Evolutionary conservation across 92 coral and sea anemone genomes (phyloP).

Genomic region (Epizoanthus illoricatus): DNA sequence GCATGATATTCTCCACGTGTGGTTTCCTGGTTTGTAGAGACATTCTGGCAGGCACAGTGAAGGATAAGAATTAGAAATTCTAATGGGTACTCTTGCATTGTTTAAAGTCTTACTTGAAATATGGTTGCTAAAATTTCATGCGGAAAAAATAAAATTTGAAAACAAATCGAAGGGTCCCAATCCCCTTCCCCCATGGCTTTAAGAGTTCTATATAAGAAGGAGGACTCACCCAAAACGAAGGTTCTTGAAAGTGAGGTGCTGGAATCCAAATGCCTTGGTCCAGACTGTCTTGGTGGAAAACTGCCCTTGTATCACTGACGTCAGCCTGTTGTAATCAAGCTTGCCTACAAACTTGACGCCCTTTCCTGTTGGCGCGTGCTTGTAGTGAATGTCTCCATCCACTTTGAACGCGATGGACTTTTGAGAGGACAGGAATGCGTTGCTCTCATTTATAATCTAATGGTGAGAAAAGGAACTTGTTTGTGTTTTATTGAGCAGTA

Average conservation of each 20-base stretch:
- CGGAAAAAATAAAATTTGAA: no score
- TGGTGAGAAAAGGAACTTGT: not conserved
- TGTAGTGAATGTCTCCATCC: constrained; percentile 56
- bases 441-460: constrained; percentile 67
- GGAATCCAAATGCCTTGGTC: constrained; percentile 80
- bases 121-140: no score
- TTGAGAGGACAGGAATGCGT: constrained; percentile 45
- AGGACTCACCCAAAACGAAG: constrained; percentile 64
- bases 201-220: no score
- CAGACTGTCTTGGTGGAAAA: constrained; percentile 69
- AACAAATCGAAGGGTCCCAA: no score
- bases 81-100: no score
- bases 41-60: not conserved
- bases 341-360: constrained; percentile 64
- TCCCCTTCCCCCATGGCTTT: no score
- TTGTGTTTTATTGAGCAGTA: no score
- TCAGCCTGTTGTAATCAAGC: constrained; percentile 54
- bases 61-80: no score
- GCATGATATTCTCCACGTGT: constrained; percentile 35
- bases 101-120: no score
- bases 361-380: constrained; percentile 32
- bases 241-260: constrained; percentile 67
- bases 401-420: constrained; percentile 53
- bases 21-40: constrained; percentile 26
- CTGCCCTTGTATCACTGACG: constrained; percentile 61